Evolutionary conservation across 2,797 vertebrate genomes (phyloP).

Genomic region (Emydoidea blandingii): DNA sequence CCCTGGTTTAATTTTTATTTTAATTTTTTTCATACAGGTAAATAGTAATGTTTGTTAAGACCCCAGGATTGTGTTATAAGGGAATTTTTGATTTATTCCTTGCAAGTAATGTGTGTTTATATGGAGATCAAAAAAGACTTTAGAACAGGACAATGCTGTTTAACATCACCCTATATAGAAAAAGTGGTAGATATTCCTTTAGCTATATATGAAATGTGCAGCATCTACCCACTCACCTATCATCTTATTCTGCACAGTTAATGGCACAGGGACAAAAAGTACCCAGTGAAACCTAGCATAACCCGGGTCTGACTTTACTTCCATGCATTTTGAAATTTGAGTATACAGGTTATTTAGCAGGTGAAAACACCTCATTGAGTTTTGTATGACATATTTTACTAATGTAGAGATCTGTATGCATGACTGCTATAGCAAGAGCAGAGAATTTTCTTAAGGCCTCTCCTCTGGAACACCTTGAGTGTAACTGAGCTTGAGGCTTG

Average conservation of each 20-base stretch:
- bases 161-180: not conserved
- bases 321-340: slow-evolving; percentile 1
- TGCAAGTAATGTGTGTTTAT: not conserved
- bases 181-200: not conserved
- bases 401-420: not conserved
- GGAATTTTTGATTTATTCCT: not conserved
- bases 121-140: not conserved
- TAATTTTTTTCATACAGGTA: not conserved
- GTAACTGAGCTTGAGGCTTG: no score
- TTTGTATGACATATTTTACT: not conserved
- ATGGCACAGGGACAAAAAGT: not conserved
- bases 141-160: not conserved
- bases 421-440: not conserved
- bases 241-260: not conserved
- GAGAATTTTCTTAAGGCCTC: no score
- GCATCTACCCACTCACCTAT: not conserved
- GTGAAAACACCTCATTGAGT: not conserved
- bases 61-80: not conserved
- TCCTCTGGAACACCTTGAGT: no score
- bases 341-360: slow-evolving; percentile 34
- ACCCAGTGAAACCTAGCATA: not conserved
- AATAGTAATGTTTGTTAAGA: not conserved
- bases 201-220: not conserved
- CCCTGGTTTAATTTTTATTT: not conserved
- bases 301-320: slow-evolving; percentile 26